phyloP scores from a whole-genome alignment of 2,888 invertebrate species.

The Nymphalis polychloros region DNA sequence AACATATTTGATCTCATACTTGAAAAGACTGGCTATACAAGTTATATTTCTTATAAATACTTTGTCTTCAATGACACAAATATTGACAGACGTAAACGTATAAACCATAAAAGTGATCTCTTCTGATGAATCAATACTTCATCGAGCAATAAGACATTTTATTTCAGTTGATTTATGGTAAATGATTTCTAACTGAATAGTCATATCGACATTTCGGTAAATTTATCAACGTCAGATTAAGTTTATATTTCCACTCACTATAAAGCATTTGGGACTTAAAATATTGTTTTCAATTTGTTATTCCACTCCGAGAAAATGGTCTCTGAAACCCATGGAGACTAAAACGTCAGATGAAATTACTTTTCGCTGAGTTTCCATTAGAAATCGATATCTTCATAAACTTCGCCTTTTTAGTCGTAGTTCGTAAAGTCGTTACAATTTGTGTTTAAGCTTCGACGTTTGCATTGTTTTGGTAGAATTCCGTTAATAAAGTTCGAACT shows the following conservation, averaged over 20 bases:
- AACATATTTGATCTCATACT: no score
- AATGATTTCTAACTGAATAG: neutral
- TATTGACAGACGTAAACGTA: no score
- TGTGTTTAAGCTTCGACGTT: constrained; percentile 11
- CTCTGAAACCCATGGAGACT: constrained; percentile 18
- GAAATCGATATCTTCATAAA: constrained; percentile 26
- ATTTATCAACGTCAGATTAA: constrained; percentile 10
- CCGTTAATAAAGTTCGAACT: neutral
- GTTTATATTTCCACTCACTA: constrained; percentile 7
- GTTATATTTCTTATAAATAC: no score
- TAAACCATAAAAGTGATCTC: no score
- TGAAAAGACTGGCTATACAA: no score
- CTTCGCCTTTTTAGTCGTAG: constrained; percentile 22
- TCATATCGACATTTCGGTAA: constrained; percentile 2
- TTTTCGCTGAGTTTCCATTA: constrained; percentile 25
- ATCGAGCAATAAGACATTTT: no score
- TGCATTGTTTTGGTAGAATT: constrained; percentile 5
- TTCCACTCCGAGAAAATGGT: constrained; percentile 20
- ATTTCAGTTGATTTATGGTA: no score
- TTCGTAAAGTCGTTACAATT: constrained; percentile 14
- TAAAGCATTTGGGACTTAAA: constrained; percentile 22
- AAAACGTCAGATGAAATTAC: constrained; percentile 23
- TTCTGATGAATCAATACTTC: no score
- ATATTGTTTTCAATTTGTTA: constrained; percentile 27
- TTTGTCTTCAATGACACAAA: no score